Conservation (phyloP, 2,113 vertebrate species). For the Chaetura pelagica region DNA sequence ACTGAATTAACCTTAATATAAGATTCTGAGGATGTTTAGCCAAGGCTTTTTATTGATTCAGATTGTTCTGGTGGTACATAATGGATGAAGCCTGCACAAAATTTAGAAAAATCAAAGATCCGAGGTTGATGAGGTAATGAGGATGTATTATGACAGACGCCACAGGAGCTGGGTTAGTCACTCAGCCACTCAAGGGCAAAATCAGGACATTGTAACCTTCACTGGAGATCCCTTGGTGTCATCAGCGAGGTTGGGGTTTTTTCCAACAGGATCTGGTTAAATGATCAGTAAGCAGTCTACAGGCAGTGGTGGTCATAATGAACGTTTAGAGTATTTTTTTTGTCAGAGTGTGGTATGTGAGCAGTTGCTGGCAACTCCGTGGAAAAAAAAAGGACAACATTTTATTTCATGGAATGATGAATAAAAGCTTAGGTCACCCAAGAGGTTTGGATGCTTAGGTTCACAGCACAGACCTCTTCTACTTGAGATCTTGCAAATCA, state of each 20-base stretch:
- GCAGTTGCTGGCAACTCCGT: background rate
- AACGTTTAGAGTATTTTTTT: background rate
- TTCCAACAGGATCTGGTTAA: background rate
- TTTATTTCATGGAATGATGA: background rate
- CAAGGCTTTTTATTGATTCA: conserved; percentile 36
- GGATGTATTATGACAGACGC: background rate
- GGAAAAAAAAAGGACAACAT: background rate
- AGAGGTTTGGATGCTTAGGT: background rate
- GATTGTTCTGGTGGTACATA: conserved; percentile 19
- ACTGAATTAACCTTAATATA: conserved; percentile 41
- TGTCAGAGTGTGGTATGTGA: background rate
- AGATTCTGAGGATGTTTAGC: conserved; percentile 23
- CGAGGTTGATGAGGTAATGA: background rate
- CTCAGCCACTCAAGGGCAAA: conserved; percentile 42
- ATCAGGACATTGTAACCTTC: background rate
- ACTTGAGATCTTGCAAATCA: background rate
- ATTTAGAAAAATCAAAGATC: conserved; percentile 31
- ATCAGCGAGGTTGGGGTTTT: background rate
- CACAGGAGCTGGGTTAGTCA: background rate
- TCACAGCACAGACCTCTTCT: background rate
- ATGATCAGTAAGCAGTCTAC: background rate
- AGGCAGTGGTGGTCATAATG: background rate
- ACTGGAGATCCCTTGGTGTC: background rate
- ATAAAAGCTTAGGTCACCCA: background rate
- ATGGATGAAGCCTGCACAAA: conserved; percentile 4